Evolutionary conservation across 2,797 vertebrate genomes (phyloP), one percentile per base, ranked within the genome.

Genomic region (Myotis findleyi): DNA sequence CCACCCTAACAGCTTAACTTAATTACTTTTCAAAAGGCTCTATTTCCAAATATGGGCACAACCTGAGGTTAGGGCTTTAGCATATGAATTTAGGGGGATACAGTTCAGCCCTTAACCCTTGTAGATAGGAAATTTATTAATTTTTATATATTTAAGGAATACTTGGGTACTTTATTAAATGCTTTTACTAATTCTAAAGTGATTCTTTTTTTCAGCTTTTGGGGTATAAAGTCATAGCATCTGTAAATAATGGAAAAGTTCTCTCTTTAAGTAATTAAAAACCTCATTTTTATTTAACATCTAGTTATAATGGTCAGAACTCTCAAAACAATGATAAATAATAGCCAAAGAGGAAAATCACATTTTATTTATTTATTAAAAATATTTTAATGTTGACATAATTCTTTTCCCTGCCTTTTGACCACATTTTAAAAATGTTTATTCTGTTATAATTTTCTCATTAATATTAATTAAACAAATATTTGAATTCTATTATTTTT

Each of bases 381-480:
- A 59, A 59, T 59, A 13, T 59, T 27, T 59, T 59, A 59, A 59
- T 59, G 57, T 30, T 59, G 12, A 59, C 25, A 59, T 12, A 59
- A 59, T 59, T 59, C 25, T 27, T 59, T 27, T 59, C 57, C 57
- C 57, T 12, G 13, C 11, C 57, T 59, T 59, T 27, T 27, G 25
- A 2, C 57, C 57, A 59, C 57, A 59, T 59, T 59, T 59, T 59
- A 84, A 62, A 44, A 27, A 27, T 49, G 3, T 72, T 84, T 73
- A 72, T 92, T 72, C 10, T 55, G 0, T 87, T 90, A 38, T 4
- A 25, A 38, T 69, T 79, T 66, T 53, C 7, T 25, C 47, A 59
- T 73, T 59, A 33, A 30, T 44, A 80, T 80, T 69, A 89, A 85
- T 75, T 94, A 41, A 85, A 84, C 17, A 68, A 80, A 88, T 62